A percentile compares a stretch with the other conserved stretches of the same genome.
Evolutionary conservation across 2,888 invertebrate species (phyloP).

Genomic region (Brenthis daphne): DNA sequence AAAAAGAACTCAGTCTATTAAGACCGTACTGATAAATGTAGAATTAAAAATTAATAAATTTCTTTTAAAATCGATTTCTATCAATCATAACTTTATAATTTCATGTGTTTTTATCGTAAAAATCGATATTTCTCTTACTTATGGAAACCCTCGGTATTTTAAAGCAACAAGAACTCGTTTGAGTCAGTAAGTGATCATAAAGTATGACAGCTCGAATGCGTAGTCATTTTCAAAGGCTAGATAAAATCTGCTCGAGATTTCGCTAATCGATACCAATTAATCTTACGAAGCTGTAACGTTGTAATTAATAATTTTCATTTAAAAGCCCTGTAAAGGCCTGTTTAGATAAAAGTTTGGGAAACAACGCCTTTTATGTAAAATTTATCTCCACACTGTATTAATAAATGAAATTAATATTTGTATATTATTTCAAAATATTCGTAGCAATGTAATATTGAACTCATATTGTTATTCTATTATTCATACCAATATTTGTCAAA

Average conservation of each 20-base stretch:
- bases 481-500: no score
- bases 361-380: no score
- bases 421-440: no score
- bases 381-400: no score
- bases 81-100: neutral
- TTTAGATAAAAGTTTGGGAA: neutral
- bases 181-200: slow-evolving; percentile 10
- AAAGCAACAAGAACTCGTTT: slow-evolving; percentile 12
- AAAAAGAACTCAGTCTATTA: no score
- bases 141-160: neutral
- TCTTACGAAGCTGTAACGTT: slow-evolving; percentile 46
- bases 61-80: no score
- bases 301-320: slow-evolving; percentile 31
- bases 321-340: neutral
- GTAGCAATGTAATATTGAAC: no score
- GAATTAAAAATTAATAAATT: no score
- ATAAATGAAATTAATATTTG: no score
- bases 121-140: neutral
- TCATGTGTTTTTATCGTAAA: slow-evolving; percentile 1
- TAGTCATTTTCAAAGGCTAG: slow-evolving; percentile 28
- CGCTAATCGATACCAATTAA: slow-evolving; percentile 64
- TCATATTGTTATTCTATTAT: no score
- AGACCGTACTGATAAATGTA: no score
- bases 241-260: slow-evolving; percentile 50
- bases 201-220: slow-evolving; percentile 25